Base-by-base conservation (phyloP, 2,797 vertebrate species). In the Pelochelys cantorii region DNA sequence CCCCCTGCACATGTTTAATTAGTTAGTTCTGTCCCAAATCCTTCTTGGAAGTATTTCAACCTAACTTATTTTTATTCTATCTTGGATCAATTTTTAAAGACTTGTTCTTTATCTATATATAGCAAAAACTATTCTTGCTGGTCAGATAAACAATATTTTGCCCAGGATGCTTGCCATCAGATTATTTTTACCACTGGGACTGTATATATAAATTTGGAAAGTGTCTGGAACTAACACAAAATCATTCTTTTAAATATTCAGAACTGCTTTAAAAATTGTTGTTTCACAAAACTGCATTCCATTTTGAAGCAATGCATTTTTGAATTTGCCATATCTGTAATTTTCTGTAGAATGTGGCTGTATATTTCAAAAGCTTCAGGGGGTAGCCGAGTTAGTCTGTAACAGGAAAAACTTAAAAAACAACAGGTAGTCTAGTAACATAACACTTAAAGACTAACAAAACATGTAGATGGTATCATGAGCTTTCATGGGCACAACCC, bases 1-100 rank as follows among this genome's bases (percentile, higher is more conserved):
- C 8, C 42, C 42, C 7, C 8, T 48, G 18, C 18, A 37, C 4
- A 37, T 11, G 11, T 71, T 71, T 71, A 10, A 37, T 71, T 22
- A 37, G 20, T 37, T n/a, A 71, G 68, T 37, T 20, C 34, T 71
- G 68, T 20, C 34, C 22, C 34, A 80, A 95, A 79, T 42, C 57
- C 17, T 23, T 4, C 18, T 81, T 91, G 2, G 0, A 42, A 29
- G 7, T 56, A 88, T n/a, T 71, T 80, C n/a, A 75, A 37, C 11
- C 52, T 90, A 88, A 86, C 89, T 91, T 94, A 90, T 88, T 52
- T 59, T 48, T 48, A 81, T 55, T 93, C 60, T 92, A 90, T 27
- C 29, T 86, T 60, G 59, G 54, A 86, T 93, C 31, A 85, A 52
- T 89, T 92, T 56, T 3, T 92, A 93, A 88, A 85, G 56, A 62